These are phyloP conservation scores for Atta cephalotes DNA, from an alignment of 1,140 invertebrate genomes.

Conservation along the genomic window DNA sequence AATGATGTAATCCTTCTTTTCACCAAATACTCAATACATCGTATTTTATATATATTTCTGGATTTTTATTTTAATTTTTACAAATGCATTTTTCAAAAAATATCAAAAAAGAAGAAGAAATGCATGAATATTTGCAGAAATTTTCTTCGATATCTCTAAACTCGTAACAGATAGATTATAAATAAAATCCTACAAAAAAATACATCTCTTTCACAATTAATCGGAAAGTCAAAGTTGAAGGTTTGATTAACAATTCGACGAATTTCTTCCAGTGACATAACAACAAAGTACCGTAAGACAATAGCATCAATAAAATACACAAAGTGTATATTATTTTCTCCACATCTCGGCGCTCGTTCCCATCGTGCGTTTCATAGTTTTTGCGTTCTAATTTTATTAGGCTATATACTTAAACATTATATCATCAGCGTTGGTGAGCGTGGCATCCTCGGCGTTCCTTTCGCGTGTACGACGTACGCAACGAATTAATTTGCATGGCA, in stretches of 20 bases:
- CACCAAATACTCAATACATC: background rate
- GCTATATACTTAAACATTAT: constrained; percentile 33
- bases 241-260: background rate
- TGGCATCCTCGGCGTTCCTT: constrained; percentile 16
- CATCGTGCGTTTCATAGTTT: background rate
- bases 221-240: background rate
- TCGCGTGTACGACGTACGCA: background rate
- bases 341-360: background rate
- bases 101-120: background rate
- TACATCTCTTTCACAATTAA: background rate
- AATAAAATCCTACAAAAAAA: background rate
- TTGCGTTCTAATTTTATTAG: constrained; percentile 33
- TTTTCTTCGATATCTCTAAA: background rate
- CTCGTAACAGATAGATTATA: background rate
- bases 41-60: background rate
- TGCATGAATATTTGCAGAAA: background rate
- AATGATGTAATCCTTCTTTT: background rate
- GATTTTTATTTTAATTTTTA: constrained; percentile 1
- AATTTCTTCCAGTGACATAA: background rate
- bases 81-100: background rate
- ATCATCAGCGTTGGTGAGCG: constrained; percentile 23
- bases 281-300: background rate
- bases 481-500: constrained; percentile 9
- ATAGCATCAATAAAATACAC: too few relatives aligned
- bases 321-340: constrained; percentile 33